Evolutionary conservation across 2,888 invertebrate genomes (phyloP).

Genomic region (Lepidocyrtoides sp.): DNA sequence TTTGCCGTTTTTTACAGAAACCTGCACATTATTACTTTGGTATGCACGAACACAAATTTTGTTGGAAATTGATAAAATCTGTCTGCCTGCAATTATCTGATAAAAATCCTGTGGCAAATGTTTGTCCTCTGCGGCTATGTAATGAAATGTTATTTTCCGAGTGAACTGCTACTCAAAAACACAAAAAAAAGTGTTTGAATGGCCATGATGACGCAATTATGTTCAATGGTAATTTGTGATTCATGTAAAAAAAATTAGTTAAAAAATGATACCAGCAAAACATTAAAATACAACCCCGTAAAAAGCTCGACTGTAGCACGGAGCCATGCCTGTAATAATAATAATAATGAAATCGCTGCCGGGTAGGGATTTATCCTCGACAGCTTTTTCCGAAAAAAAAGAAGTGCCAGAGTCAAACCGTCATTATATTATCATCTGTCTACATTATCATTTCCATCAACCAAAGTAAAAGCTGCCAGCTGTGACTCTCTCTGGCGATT

Average conservation of each 20-base stretch:
- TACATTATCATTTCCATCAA: constrained; percentile 48
- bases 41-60: constrained; percentile 1
- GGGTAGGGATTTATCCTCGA: constrained; percentile 76
- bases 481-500: neutral
- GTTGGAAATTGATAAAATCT: constrained; percentile 52
- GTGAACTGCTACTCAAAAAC: neutral
- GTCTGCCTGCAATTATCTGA: constrained; percentile 56
- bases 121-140: constrained; percentile 60
- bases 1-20: too few species aligned
- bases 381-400: constrained; percentile 56
- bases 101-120: constrained; percentile 42
- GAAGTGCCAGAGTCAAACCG: constrained; percentile 18
- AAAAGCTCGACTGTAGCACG: neutral
- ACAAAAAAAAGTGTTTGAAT: constrained; percentile 1
- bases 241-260: constrained; percentile 19
- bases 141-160: constrained; percentile 34
- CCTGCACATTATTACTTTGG: neutral
- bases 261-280: neutral
- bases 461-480: constrained; percentile 37
- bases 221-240: constrained; percentile 18
- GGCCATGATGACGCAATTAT: neutral
- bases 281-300: neutral
- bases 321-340: neutral
- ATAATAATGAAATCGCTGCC: constrained; percentile 63
- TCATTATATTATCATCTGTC: constrained; percentile 50